These are phyloP conservation scores for Trichopoda pennipes DNA, from an alignment of 2,888 invertebrate species.

Conservation along the genomic window DNA sequence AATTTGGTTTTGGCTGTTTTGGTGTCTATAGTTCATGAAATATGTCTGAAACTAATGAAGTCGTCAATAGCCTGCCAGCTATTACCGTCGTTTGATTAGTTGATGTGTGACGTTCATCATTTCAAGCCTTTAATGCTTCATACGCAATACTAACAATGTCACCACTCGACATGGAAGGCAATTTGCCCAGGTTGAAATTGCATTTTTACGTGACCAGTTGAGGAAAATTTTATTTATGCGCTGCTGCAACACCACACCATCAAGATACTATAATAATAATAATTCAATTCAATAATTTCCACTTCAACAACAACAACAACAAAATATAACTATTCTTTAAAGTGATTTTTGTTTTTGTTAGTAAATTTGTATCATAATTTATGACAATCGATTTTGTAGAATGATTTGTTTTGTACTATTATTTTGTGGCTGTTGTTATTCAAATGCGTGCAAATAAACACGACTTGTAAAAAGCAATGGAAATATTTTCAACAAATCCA, in stretches of 20 bases:
- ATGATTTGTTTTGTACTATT: conserved; percentile 42
- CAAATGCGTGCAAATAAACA: conserved; percentile 21
- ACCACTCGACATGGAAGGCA: conserved; percentile 59
- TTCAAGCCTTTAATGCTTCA: conserved; percentile 42
- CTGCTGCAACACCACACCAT: conserved; percentile 51
- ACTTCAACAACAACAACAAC: conserved; percentile 26
- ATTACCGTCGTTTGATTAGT: conserved; percentile 21
- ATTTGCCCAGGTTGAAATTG: conserved; percentile 62
- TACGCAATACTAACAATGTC: conserved; percentile 50
- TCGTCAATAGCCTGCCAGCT: conserved; percentile 61
- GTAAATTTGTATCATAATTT: conserved; percentile 43
- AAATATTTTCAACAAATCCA: conserved; percentile 26
- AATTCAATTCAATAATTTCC: conserved; percentile 51
- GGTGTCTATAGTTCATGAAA: conserved; percentile 38
- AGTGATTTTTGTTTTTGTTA: not conserved
- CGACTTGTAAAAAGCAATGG: conserved; percentile 45
- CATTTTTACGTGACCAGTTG: conserved; percentile 67
- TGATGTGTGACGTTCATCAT: conserved; percentile 38
- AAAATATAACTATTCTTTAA: conserved; percentile 14
- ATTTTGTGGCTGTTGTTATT: conserved; percentile 20
- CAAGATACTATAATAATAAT: conserved; percentile 42
- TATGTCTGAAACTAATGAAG: conserved; percentile 66
- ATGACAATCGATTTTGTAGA: conserved; percentile 52
- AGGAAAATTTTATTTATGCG: conserved; percentile 63
- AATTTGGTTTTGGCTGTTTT: conserved; percentile 1